Base-by-base conservation (phyloP, 2,888 invertebrate species). In the Invenusta paracnida region DNA sequence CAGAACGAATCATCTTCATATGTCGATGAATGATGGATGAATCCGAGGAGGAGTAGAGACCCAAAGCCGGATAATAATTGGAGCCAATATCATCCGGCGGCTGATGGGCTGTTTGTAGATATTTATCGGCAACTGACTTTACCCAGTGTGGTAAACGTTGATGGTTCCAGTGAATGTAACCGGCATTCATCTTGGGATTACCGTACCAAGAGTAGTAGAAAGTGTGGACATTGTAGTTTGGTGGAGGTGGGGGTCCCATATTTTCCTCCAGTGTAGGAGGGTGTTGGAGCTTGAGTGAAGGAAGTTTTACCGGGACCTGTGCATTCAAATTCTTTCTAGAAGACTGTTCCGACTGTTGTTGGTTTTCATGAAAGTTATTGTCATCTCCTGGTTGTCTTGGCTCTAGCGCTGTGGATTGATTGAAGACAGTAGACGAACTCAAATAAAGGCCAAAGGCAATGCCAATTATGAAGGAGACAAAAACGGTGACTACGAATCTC, bases 1-100 rank as follows among this genome's bases (percentile, higher is more conserved):
- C 92, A 81, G 92, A 92, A 82, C 92, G 91, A 17, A 94, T 92
- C 90, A 93, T 93, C 88, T 92, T 91, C 92, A 94, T 93, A 88
- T 94, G 94, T 84, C 92, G 90, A 29, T 92, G 91, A 48, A 94
- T 91, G 48, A 93, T 91, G 84, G 90, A 89, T 89, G 91, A 88
- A 89, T 93, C 92, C 86, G 89, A 89, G 0, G 93, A 93, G 88
- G 93, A 93, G 89, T 93, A 93, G 66, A 93, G 91, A 0, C 93
- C 93, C 13, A 93, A 89, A 73, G 89, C 86, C 2, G 93, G 93
- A 88, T 93, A 93, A 88, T 91, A 93, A 88, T 92, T 93, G 5
- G 93, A 90, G 0, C 92, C 93, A 82, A 93, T 92, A 88, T 93
- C 93, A 84, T 92, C 91, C 0, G 93, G 93, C 0, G 93, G 93